Conservation (phyloP, 35 echinoderm and acorn worm species). For the Apostichopus japonicus region DNA sequence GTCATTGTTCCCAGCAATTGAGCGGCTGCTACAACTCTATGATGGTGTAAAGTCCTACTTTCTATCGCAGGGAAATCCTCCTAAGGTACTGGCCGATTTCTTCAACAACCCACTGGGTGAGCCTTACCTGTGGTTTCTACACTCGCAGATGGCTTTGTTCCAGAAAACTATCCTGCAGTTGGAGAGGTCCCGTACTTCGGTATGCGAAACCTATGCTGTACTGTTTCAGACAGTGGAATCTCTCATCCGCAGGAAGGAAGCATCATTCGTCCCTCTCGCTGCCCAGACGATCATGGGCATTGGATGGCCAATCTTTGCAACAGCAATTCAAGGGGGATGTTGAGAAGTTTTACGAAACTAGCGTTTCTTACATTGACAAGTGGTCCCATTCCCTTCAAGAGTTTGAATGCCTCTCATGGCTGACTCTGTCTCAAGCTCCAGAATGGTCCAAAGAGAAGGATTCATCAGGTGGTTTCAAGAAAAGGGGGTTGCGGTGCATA, state of each 20-base stretch:
- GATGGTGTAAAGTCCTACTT: not conserved
- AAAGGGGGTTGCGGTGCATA: not conserved
- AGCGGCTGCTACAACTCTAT: slow-evolving; percentile 18
- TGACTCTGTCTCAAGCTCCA: not conserved
- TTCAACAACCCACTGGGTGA: slow-evolving; percentile 8
- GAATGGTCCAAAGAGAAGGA: not conserved
- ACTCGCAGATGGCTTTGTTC: slow-evolving; percentile 2
- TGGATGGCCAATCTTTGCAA: not conserved
- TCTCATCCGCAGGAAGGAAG: not conserved
- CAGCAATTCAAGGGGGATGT: not conserved
- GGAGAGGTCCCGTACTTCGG: not conserved
- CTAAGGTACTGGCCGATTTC: not conserved
- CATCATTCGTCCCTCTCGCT: not conserved
- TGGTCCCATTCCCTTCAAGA: not conserved
- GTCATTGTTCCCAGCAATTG: slow-evolving; percentile 6
- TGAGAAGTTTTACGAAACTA: not conserved
- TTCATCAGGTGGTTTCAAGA: not conserved
- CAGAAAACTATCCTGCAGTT: not conserved
- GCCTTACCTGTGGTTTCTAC: slow-evolving; percentile 6
- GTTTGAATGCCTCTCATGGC: not conserved
- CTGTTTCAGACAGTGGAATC: not conserved
- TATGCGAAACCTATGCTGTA: not conserved
- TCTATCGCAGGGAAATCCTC: not conserved
- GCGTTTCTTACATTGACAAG: not conserved
- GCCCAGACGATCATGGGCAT: not conserved